Percentiles rank a stretch among this genome's conserved stretches.
phyloP scores from a whole-genome alignment of 2,797 vertebrate species.

The Neomorphus geoffroyi region DNA sequence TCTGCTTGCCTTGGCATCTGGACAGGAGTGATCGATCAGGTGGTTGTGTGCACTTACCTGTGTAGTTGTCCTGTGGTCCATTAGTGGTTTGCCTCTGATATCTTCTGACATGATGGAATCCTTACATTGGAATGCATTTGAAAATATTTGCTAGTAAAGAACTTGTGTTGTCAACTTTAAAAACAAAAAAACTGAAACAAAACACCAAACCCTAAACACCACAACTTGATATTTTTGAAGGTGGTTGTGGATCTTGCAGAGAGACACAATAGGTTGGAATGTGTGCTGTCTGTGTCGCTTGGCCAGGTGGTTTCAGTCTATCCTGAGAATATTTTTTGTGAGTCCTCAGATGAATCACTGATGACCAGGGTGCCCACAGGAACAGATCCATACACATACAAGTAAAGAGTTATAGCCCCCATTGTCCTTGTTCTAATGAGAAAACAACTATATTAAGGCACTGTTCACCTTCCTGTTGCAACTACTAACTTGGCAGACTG shows the following conservation, averaged over 20 bases:
- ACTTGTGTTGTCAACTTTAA: not conserved
- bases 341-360: not conserved
- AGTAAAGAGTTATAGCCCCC: not conserved
- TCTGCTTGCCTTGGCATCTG: not conserved
- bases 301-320: not conserved
- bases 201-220: not conserved
- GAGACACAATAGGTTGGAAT: not conserved
- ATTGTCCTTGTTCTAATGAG: not conserved
- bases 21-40: not conserved
- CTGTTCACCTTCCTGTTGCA: not conserved
- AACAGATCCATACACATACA: not conserved
- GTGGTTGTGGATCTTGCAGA: not conserved
- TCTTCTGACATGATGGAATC: not conserved
- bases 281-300: not conserved
- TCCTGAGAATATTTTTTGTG: not conserved
- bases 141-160: not conserved
- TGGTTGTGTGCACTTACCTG: not conserved
- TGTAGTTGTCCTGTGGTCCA: not conserved
- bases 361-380: not conserved
- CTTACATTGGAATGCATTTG: not conserved
- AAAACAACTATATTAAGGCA: accelerated
- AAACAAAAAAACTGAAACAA: not conserved
- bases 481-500: not conserved
- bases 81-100: not conserved
- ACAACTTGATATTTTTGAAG: not conserved